Conservation (phyloP, 2,113 vertebrate genomes). For the Rhombomys opimus region DNA sequence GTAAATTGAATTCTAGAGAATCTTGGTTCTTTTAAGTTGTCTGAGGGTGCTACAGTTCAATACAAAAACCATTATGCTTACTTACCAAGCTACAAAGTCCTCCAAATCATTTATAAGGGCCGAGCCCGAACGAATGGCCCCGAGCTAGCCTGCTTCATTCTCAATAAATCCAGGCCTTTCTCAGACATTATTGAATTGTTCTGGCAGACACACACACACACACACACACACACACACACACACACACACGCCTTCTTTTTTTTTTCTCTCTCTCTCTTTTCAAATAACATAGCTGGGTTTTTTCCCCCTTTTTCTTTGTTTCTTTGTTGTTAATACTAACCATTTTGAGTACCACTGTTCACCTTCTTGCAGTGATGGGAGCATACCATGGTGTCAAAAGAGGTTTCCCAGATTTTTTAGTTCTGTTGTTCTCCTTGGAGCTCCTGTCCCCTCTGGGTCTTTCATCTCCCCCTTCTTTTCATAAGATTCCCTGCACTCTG, state of each 20-base stretch:
- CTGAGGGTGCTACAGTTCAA: slow-evolving; percentile 83
- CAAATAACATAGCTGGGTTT: background rate
- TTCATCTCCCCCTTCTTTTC: no score
- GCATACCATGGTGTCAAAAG: background rate
- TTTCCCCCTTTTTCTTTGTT: background rate
- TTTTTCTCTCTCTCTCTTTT: background rate
- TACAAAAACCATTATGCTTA: slow-evolving; percentile 83
- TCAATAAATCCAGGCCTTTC: slow-evolving; percentile 66
- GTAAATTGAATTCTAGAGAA: slow-evolving; percentile 88
- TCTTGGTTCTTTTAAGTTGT: slow-evolving; percentile 83
- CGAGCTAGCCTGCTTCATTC: slow-evolving; percentile 70
- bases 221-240: background rate
- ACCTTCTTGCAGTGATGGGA: background rate
- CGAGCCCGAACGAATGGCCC: slow-evolving; percentile 75
- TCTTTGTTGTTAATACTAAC: background rate
- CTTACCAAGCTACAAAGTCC: slow-evolving; percentile 76
- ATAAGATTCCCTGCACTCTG: no score
- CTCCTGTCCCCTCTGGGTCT: no score
- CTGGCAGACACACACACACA: slow-evolving; percentile 51
- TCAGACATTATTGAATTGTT: slow-evolving; percentile 72
- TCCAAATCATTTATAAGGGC: slow-evolving; percentile 78
- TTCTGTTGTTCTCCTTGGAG: no score
- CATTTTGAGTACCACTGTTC: background rate
- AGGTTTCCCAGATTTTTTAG: background rate
- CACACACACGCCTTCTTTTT: background rate